Evolutionary conservation across 2,797 vertebrate genomes (phyloP), one percentile per base, ranked within the genome.

Genomic region (Sorex maritimensis): DNA sequence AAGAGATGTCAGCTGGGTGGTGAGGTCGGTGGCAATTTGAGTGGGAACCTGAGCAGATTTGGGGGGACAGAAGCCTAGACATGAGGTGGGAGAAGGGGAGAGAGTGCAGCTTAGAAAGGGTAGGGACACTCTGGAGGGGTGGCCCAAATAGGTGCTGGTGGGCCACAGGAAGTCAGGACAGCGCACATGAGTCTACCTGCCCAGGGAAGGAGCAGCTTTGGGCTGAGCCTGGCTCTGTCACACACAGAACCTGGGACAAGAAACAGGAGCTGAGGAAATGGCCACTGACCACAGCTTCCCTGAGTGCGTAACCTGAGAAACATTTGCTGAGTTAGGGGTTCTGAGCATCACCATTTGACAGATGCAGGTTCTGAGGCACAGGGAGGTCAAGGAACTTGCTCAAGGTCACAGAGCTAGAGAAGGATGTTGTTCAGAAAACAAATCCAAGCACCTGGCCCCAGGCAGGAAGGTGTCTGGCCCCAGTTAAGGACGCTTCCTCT

Each of bases 301-400:
- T 44, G 41, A 44, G 41, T 44, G 41, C 41, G 41, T 44, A 44
- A 5, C 41, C 41, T 44, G 41, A 44, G 41, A 44, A 44, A 44
- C 7, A 44, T 24, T 21, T 2, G 1, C 38, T 28, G 41, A 81
- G 41, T 7, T 14, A 61, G 23, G 1, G 7, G 15, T 52, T 58
- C 63, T 77, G 41, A 71, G 5, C 52, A 83, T n/a, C 11, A 80
- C 9, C 46, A 41, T 73, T 81, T 63, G 21, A 80, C 8, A 77
- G 67, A 52, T 77, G 63, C 88, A 41, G 30, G 49, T 84, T 84
- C 26, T 79, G 46, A 63, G 69, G 49, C 49, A 58, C 7, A 90
- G 41, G 46, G 7, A 82, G 24, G 5, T 79, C 23, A 74, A 52
- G 14, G 11, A 73, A 55, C 21, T 91, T 68, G 13, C 13, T 58